Conservation (phyloP, 2,888 invertebrate species). For the Rotaria magnacalcarata region DNA sequence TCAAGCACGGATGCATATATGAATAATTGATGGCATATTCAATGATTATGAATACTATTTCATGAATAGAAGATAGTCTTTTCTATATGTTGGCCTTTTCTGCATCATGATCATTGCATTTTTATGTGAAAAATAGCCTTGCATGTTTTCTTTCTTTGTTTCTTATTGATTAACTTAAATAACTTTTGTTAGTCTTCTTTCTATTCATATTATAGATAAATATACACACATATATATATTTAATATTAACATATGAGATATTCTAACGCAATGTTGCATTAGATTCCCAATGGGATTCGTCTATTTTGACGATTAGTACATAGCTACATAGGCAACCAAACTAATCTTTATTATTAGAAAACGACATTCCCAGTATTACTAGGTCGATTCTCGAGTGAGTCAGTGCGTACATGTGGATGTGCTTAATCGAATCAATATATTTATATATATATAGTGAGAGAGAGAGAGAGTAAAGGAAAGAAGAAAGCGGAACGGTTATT, state of each 20-base stretch:
- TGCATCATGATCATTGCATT: background rate
- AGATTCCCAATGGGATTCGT: background rate
- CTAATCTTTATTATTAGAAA: slow-evolving; percentile 23
- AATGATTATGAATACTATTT: slow-evolving; percentile 9
- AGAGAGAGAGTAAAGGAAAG: background rate
- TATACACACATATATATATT: background rate
- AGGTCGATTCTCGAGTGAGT: slow-evolving; percentile 17
- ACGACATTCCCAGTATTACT: background rate
- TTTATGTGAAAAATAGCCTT: background rate
- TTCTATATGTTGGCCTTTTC: background rate
- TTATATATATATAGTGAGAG: background rate
- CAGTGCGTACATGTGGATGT: background rate
- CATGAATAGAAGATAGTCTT: background rate
- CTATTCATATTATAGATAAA: background rate
- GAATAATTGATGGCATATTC: slow-evolving; percentile 12
- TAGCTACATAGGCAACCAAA: background rate
- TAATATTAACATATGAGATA: slow-evolving; percentile 10
- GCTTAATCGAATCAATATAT: slow-evolving; percentile 18
- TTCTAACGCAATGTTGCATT: background rate
- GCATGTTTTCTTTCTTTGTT: background rate
- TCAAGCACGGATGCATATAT: slow-evolving; percentile 15
- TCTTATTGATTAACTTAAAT: slow-evolving; percentile 3
- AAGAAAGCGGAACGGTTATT: slow-evolving; percentile 17
- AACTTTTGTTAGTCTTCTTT: background rate
- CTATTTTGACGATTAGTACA: background rate